Conservation (phyloP, 2,797 vertebrate species). For the Kryptolebias ocellatus region DNA sequence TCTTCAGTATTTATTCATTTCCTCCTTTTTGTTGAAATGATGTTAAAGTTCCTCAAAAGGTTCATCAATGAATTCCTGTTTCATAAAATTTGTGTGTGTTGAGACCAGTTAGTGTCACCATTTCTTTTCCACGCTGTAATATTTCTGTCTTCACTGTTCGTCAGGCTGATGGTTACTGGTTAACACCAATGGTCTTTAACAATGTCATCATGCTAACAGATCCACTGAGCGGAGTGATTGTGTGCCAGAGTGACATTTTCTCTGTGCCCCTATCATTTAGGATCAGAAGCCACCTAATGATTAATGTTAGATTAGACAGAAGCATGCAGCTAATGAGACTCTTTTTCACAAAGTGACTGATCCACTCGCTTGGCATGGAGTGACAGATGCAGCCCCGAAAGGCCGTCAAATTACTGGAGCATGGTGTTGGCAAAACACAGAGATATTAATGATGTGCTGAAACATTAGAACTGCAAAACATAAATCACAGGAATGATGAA, state of each 20-base stretch:
- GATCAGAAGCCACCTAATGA: conserved; percentile 67
- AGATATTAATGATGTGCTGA: conserved; percentile 47
- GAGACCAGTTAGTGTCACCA: neutral
- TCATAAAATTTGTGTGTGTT: neutral
- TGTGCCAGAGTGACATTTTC: conserved; percentile 55
- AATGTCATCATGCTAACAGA: conserved; percentile 22
- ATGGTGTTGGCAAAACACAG: conserved; percentile 61
- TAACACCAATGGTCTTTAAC: conserved; percentile 37
- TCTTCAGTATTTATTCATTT: neutral
- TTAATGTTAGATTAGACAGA: conserved; percentile 72
- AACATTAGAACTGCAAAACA: conserved; percentile 41
- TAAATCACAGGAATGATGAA: conserved; percentile 28
- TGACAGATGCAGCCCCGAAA: conserved; percentile 65
- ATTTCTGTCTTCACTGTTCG: conserved; percentile 1
- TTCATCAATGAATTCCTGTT: neutral
- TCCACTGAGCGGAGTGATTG: conserved; percentile 39
- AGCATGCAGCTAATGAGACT: conserved; percentile 64
- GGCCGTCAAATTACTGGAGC: conserved; percentile 59
- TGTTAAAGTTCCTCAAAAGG: conserved; percentile 14
- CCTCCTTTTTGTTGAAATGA: neutral
- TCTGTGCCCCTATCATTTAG: conserved; percentile 49
- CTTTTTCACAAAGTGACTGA: conserved; percentile 55
- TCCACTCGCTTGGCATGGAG: conserved; percentile 43
- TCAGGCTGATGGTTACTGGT: conserved; percentile 15
- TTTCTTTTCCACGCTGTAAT: neutral